Conservation (phyloP, 2,797 vertebrate species). For the Chromis chromis region DNA sequence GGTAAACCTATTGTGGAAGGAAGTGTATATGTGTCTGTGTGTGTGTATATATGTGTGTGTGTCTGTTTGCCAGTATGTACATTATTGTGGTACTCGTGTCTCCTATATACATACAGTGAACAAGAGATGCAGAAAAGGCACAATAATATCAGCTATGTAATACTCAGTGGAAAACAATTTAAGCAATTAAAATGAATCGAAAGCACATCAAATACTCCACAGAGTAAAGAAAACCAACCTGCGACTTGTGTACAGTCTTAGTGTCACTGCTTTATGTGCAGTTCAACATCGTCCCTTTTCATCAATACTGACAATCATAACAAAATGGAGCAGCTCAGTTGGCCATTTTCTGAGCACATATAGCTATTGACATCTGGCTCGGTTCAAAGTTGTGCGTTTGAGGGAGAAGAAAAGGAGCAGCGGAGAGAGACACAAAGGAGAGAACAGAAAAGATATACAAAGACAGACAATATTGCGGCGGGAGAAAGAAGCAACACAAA, state of each 20-base stretch:
- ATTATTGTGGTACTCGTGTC: not conserved
- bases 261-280: conserved; percentile 26
- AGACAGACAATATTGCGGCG: conserved; percentile 9
- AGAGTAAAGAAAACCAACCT: conserved; percentile 27
- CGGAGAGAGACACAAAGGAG: not conserved
- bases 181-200: not conserved
- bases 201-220: conserved; percentile 4
- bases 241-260: conserved; percentile 11
- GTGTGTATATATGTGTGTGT: not conserved
- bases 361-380: conserved; percentile 68
- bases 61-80: not conserved
- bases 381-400: conserved; percentile 34
- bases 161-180: not conserved
- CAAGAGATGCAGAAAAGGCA: not conserved
- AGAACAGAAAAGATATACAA: not conserved
- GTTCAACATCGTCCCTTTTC: conserved; percentile 29
- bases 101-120: not conserved
- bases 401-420: not conserved
- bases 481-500: conserved; percentile 23
- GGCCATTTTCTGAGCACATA: conserved; percentile 65
- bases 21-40: not conserved
- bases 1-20: not conserved
- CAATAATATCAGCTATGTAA: not conserved
- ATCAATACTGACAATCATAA: conserved; percentile 67
- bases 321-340: conserved; percentile 58